Base-by-base conservation (phyloP, 2,888 invertebrate species). In the Latrodectus elegans region DNA sequence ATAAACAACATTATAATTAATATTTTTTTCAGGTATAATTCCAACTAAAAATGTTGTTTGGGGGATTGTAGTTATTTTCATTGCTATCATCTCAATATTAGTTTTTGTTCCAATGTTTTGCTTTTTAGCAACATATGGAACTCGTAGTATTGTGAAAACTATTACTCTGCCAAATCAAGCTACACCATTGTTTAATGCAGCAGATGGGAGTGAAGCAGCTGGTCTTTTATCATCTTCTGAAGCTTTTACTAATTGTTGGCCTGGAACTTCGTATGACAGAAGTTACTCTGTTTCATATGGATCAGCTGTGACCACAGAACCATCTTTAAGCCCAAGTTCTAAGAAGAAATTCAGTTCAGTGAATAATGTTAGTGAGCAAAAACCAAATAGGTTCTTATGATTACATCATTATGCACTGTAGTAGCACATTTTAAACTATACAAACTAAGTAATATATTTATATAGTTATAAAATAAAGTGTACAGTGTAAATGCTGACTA, bases 211-310 rank as follows among this genome's bases (percentile, higher is more conserved):
- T 0, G 88, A 88, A 76, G 52, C 71, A 1, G 60, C 79, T 67
- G 74, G 82, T 65, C 83, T 88, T 74, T 64, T 88, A n/a, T 77
- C 88, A 17, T 88, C 88, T n/a, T 88, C 88, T 49, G 88, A 84
- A 52, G 73, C 79, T 26, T 65, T 68, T 2, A 84, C 10, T 49
- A 73, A 75, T 38, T 75, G 67, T 38, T 88, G 88, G 88, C 83
- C 84, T 14, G 77, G 80, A 15, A 64, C 83, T n/a, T 88, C 83
- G 4, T 75, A 88, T 72, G 84, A 83, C 0, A 74, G 79, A 75
- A 74, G 70, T 17, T 26, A 67, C 49, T 88, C 88, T n/a, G 68
- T 74, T n/a, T 78, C 64, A 55, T 88, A 88, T 74, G 84, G 84
- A 10, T 22, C 80, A 9, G 51, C 70, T 49, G 74, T 68, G 2